Evolutionary conservation across 23 tunicate species (phyloP), one percentile per base, ranked within the genome.

Genomic region (Styela plicata): DNA sequence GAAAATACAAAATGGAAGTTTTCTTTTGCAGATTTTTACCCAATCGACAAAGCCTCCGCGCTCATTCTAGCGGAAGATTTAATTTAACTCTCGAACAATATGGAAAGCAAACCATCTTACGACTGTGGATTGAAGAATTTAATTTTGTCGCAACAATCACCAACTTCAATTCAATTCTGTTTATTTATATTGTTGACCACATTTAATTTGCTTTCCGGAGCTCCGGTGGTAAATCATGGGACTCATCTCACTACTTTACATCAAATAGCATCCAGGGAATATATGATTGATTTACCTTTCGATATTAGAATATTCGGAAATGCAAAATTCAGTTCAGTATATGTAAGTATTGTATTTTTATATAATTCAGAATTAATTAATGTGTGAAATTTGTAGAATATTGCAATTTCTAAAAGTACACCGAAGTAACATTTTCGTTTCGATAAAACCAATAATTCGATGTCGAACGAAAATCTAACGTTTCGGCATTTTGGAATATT

Each of bases 331-430:
- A 33, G 24, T n/a, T 25, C 81, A 0, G 13, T 76, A 7, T 76
- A 76, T 44, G 81, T 76, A 76, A 76, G 81, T 76, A 76, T 18
- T n/a, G n/a, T n/a, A n/a, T n/a, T n/a, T n/a, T n/a, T n/a, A n/a
- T n/a, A n/a, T n/a, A n/a, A n/a, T n/a, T n/a, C n/a, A n/a, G n/a
- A n/a, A n/a, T n/a, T n/a, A n/a, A n/a, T n/a, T n/a, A n/a, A n/a
- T n/a, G n/a, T n/a, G n/a, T n/a, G n/a, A n/a, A n/a, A n/a, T n/a
- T n/a, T n/a, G n/a, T n/a, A n/a, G n/a, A n/a, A n/a, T n/a, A n/a
- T n/a, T n/a, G n/a, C n/a, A n/a, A n/a, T n/a, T n/a, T n/a, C n/a
- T n/a, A n/a, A n/a, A n/a, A n/a, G n/a, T n/a, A n/a, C n/a, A n/a
- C n/a, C n/a, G n/a, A n/a, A n/a, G n/a, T n/a, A n/a, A n/a, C n/a